A percentile compares a stretch with the other conserved stretches of the same genome.
These are phyloP conservation scores for Platysternon megacephalum DNA, from an alignment of 2,113 vertebrate genomes.

Conservation along the genomic window DNA sequence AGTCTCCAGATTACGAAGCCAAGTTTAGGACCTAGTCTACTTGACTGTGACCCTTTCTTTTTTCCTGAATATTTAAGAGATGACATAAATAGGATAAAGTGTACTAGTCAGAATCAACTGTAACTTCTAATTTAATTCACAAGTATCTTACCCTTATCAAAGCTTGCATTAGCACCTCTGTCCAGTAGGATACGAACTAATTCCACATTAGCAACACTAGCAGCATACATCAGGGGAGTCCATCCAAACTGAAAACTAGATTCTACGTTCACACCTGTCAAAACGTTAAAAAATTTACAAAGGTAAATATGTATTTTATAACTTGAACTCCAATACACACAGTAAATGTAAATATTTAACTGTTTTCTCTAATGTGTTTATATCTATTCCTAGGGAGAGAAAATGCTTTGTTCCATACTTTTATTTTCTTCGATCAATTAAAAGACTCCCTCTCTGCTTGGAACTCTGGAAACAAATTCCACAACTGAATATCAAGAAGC, in stretches of 20 bases:
- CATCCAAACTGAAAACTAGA: constrained; percentile 86
- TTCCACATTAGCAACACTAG: constrained; percentile 82
- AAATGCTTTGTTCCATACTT: not conserved
- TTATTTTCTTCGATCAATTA: not conserved
- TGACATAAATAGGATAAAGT: not conserved
- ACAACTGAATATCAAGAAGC: not conserved
- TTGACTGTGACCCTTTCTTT: not conserved
- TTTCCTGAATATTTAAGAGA: not conserved
- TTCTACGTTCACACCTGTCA: constrained; percentile 87
- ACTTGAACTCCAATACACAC: not conserved
- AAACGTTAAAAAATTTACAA: constrained; percentile 8
- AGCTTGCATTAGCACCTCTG: constrained; percentile 91
- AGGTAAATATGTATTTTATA: not conserved
- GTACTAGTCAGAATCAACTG: not conserved
- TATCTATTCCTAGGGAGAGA: not conserved
- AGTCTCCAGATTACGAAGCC: not conserved
- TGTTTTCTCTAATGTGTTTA: not conserved
- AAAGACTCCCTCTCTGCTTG: not conserved
- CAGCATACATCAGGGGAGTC: constrained; percentile 94
- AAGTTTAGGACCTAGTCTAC: not conserved
- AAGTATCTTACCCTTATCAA: constrained; percentile 86
- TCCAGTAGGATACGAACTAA: constrained; percentile 88
- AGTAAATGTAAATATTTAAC: not conserved
- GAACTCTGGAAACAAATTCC: not conserved
- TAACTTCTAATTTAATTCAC: not conserved